Conservation (phyloP, 2,888 invertebrate genomes). For the Bimastos eiseni region DNA sequence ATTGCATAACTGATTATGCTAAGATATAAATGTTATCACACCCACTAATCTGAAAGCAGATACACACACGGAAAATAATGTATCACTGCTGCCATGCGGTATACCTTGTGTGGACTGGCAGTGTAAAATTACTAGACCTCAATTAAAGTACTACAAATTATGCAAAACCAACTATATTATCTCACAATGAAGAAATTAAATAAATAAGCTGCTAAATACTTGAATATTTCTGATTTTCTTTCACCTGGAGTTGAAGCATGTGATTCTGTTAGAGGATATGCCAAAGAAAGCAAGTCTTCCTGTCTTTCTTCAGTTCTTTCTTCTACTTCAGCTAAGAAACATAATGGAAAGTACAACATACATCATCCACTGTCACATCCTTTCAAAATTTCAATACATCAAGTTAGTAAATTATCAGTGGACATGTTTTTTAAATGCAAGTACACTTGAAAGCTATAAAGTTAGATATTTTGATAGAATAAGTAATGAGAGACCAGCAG, state of each 20-base stretch:
- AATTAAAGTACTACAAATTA: neutral
- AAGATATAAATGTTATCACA: no score
- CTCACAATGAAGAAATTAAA: neutral
- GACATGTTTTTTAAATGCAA: neutral
- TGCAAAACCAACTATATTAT: neutral
- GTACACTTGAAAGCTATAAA: neutral
- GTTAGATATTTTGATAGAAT: no score
- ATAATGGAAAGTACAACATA: neutral
- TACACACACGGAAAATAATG: no score
- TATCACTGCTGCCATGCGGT: no score
- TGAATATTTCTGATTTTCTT: neutral
- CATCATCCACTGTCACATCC: neutral
- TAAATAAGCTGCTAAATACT: neutral
- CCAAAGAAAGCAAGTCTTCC: neutral
- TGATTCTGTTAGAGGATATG: neutral
- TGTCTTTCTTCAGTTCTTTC: no score
- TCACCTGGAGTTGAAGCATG: neutral
- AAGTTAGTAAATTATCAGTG: neutral
- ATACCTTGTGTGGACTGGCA: no score
- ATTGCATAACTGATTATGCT: no score
- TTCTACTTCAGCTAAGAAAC: neutral
- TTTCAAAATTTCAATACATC: neutral
- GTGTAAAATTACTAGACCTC: no score
- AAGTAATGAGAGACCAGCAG: no score
- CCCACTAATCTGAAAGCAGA: no score